These are phyloP conservation scores for Epinephelus moara DNA, from an alignment of 2,113 vertebrate genomes.

Conservation along the genomic window DNA sequence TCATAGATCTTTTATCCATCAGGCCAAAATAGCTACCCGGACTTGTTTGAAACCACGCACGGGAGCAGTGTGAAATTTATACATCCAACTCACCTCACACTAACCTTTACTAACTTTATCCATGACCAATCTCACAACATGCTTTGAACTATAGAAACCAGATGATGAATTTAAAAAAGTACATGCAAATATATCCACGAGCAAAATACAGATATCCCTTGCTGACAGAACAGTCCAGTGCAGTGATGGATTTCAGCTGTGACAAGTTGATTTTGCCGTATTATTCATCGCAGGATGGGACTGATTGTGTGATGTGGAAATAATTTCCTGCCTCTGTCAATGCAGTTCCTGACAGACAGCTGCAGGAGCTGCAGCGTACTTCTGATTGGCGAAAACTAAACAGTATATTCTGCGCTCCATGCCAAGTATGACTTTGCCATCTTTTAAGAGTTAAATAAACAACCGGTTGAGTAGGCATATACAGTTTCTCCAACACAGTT, in stretches of 20 bases:
- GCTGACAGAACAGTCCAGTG: background rate
- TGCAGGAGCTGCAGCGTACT: constrained; percentile 2
- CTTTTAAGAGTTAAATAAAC: constrained; percentile 69
- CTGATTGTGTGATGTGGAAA: constrained; percentile 46
- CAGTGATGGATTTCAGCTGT: constrained; percentile 25
- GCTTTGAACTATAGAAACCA: background rate
- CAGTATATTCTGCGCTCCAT: constrained; percentile 23
- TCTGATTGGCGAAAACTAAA: constrained; percentile 41
- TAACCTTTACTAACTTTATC: background rate
- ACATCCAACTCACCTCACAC: background rate
- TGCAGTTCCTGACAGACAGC: constrained; percentile 35
- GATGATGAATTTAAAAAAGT: background rate
- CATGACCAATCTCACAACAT: background rate
- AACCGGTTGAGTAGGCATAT: constrained; percentile 35
- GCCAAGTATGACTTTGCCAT: constrained; percentile 51
- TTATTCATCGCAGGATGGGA: constrained; percentile 9
- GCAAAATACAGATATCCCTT: background rate
- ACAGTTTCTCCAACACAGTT: constrained; percentile 51
- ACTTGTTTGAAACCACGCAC: constrained; percentile 19
- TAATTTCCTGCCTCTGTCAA: constrained; percentile 33
- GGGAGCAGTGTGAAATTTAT: constrained; percentile 25
- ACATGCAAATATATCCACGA: background rate
- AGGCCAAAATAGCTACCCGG: constrained; percentile 22
- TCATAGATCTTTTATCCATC: constrained; percentile 68
- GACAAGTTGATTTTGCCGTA: constrained; percentile 5